phyloP scores from a whole-genome alignment of 2,113 vertebrate genomes.

The Synodontis membranacea region DNA sequence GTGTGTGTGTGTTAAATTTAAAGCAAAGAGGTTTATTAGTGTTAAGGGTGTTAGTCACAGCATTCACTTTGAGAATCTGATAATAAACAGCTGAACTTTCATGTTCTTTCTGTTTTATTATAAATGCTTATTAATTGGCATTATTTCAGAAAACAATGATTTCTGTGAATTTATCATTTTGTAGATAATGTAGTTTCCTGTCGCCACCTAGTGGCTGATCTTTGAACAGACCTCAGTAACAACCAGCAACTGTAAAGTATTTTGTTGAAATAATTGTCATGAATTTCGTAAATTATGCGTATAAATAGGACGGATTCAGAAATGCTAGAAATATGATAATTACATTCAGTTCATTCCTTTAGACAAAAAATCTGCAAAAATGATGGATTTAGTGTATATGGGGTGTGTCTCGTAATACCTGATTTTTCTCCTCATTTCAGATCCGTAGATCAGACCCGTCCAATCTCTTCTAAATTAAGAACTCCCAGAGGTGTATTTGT shows the following conservation, averaged over 20 bases:
- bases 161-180: not conserved
- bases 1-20: not conserved
- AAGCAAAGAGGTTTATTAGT: not conserved
- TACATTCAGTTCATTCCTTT: not conserved
- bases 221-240: not conserved
- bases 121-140: not conserved
- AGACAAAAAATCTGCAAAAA: not conserved
- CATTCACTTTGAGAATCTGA: not conserved
- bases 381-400: not conserved
- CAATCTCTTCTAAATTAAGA: not conserved
- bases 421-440: not conserved
- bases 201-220: constrained; percentile 46
- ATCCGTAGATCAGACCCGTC: not conserved
- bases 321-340: not conserved
- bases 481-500: no score
- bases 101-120: not conserved
- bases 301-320: not conserved
- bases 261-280: not conserved
- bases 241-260: not conserved
- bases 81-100: not conserved
- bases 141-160: not conserved
- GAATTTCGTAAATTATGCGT: not conserved
- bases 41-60: not conserved
- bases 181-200: constrained; percentile 15
- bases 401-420: not conserved